phyloP scores from a whole-genome alignment of 1,140 invertebrate species.

The Aphelinus certus region DNA sequence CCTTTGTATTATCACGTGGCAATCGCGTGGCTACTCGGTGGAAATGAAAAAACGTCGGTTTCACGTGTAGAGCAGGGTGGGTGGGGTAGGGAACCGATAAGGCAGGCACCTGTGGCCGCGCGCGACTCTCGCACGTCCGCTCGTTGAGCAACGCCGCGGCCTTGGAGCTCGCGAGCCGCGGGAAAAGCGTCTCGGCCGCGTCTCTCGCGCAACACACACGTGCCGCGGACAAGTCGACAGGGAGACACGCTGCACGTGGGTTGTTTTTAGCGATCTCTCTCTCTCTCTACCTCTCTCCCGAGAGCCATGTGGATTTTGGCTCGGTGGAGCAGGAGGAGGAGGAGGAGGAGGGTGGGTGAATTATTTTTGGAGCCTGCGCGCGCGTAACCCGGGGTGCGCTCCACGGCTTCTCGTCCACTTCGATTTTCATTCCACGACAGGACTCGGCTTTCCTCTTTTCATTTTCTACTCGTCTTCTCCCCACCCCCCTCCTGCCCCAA shows the following conservation, averaged over 20 bases:
- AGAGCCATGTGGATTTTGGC: constrained; percentile 36
- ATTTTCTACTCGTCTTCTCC: background rate
- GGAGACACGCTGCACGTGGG: background rate
- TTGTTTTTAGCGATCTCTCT: constrained; percentile 31
- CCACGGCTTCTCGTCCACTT: background rate
- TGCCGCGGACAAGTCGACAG: too few relatives aligned
- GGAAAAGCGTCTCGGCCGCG: background rate
- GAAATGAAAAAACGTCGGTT: too few relatives aligned
- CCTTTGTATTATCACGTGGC: background rate
- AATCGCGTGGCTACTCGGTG: too few relatives aligned
- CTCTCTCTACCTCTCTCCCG: background rate
- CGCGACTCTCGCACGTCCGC: background rate
- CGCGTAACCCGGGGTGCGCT: constrained; percentile 19
- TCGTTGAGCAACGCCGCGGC: background rate
- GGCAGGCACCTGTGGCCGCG: too few relatives aligned
- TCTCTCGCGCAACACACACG: too few relatives aligned
- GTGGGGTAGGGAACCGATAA: too few relatives aligned
- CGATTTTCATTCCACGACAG: background rate
- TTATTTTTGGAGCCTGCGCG: constrained; percentile 31
- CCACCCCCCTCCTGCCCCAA: background rate
- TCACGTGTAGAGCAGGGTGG: too few relatives aligned
- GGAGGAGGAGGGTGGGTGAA: constrained; percentile 16
- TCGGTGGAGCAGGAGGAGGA: constrained; percentile 4
- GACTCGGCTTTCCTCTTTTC: background rate
- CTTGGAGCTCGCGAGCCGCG: background rate